phyloP scores from a whole-genome alignment of 2,113 vertebrate species.

The Proteles cristata region DNA sequence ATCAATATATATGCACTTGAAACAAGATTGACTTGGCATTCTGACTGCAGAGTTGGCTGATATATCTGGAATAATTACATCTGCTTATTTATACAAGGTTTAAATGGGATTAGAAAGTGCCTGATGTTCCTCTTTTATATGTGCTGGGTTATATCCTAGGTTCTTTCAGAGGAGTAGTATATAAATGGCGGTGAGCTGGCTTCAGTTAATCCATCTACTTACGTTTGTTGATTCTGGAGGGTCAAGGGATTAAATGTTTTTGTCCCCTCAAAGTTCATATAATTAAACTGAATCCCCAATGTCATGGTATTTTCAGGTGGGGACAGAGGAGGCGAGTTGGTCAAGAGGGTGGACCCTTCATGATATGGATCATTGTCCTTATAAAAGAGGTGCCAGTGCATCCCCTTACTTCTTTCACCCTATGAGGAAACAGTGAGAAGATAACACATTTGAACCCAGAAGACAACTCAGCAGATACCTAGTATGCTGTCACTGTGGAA shows the following conservation, averaged over 20 bases:
- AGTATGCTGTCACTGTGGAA: not conserved
- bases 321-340: not conserved
- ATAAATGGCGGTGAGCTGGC: not conserved
- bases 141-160: not conserved
- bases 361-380: not conserved
- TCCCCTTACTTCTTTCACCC: rapidly evolving
- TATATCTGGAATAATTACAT: slow-evolving; percentile 38
- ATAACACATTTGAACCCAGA: not conserved
- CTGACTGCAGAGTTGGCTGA: slow-evolving; percentile 26
- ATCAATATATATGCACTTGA: slow-evolving; percentile 55
- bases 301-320: not conserved
- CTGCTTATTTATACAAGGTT: slow-evolving; percentile 54
- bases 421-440: not conserved
- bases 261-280: not conserved
- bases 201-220: not conserved
- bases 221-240: not conserved
- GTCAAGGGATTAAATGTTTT: not conserved
- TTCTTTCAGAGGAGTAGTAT: not conserved
- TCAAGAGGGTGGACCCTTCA: not conserved
- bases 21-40: slow-evolving; percentile 32
- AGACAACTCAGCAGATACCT: not conserved
- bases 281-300: not conserved
- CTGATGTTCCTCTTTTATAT: not conserved
- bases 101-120: slow-evolving; percentile 59
- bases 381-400: not conserved